Base-by-base conservation (phyloP, 2,113 vertebrate genomes). In the Harpagus bidentatus region DNA sequence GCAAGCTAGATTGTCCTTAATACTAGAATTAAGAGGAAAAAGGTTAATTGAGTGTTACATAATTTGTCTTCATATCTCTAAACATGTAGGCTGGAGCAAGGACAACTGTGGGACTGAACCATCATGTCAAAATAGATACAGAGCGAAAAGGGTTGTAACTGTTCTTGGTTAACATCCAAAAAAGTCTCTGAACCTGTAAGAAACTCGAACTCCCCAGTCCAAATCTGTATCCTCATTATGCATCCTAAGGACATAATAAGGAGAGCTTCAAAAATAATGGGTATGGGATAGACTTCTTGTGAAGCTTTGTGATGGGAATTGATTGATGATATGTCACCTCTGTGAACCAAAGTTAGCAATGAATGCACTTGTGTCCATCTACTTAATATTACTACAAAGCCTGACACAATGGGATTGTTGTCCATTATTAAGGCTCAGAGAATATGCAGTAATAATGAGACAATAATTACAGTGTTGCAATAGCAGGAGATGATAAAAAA, bases 261-360 rank as follows among this genome's bases (percentile, higher is more conserved):
- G 28, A 73, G 34, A 15, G 2, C 45, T 96, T 61, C 14, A 23
- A 77, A 96, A 91, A 86, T 91, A 93, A 95, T 81, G 66, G 32
- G 20, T 90, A 66, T 74, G 70, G 43, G 59, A 43, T 91, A 56
- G 38, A 71, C 55, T 83, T 71, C 25, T 63, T 52, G 77, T 95
- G 86, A 94, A 93, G 80, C 76, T 73, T 82, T 88, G 85, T 95
- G 80, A 88, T 91, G 53, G 81, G 66, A 96, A 91, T 72, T 82
- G 80, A 79, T 94, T 82, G 89, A 92, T 85, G n/a, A 79, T 55
- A 22, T 77, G 85, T 96, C 81, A 86, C 47, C 29, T 36, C 53
- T 74, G 38, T 76, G 93, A 96, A 82, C 29, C 20, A 73, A 93
- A 85, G 88, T 93, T 81, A 91, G n/a, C 67, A 73, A 76, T 79